Evolutionary conservation across 2,113 vertebrate genomes (phyloP).

Genomic region (Gobiocypris rarus): DNA sequence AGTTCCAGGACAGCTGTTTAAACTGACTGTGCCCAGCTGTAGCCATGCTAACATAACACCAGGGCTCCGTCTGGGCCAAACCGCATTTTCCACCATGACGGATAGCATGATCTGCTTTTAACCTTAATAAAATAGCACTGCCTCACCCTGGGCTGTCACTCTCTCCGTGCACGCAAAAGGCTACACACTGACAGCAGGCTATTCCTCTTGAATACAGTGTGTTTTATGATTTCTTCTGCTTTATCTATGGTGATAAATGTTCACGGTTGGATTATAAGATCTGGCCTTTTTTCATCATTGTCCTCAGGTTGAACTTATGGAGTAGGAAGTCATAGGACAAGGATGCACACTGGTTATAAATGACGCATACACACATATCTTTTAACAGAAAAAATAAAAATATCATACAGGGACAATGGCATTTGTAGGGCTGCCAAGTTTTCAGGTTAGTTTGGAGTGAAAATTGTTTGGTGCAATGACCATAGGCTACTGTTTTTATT

Average conservation of each 20-base stretch:
- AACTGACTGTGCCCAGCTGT: constrained; percentile 55
- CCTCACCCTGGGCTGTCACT: constrained; percentile 41
- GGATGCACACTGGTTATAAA: background rate
- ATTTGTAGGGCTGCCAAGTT: background rate
- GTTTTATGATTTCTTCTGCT: constrained; percentile 24
- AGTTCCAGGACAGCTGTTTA: constrained; percentile 62
- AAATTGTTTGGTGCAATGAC: too few relatives aligned
- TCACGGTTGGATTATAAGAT: constrained; percentile 6
- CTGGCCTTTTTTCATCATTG: background rate
- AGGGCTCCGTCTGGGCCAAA: constrained; percentile 57
- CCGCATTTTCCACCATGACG: constrained; percentile 54
- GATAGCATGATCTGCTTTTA: constrained; percentile 59
- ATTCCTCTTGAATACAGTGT: constrained; percentile 26
- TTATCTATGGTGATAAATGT: constrained; percentile 24
- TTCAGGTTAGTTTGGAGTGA: too few relatives aligned
- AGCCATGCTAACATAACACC: constrained; percentile 57
- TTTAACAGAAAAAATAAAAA: background rate
- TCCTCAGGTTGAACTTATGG: background rate
- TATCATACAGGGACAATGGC: background rate
- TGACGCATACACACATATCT: background rate
- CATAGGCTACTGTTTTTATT: too few relatives aligned
- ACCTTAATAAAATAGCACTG: constrained; percentile 60
- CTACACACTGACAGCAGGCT: constrained; percentile 21
- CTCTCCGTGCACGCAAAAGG: background rate
- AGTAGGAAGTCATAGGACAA: background rate